Evolutionary conservation across 2,113 vertebrate genomes (phyloP).

Genomic region (Corydoras maculifer): DNA sequence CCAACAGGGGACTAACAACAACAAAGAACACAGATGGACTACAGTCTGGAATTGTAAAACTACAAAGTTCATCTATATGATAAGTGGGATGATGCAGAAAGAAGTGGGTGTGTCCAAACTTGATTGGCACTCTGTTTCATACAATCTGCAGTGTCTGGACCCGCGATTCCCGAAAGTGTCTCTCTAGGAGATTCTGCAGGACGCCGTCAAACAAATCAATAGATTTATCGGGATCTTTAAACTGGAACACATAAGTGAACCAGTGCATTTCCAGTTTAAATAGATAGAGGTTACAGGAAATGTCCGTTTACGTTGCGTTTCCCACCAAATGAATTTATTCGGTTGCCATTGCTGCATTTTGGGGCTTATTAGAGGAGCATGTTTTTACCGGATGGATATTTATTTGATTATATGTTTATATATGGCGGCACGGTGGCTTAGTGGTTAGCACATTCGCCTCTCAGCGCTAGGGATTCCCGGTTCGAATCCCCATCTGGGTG

Average conservation of each 20-base stretch:
- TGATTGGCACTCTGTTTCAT: neutral
- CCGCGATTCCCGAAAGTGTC: constrained; percentile 20
- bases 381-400: neutral
- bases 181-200: constrained; percentile 13
- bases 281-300: neutral
- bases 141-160: neutral
- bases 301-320: neutral
- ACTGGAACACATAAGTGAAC: neutral
- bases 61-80: no score
- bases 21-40: no score
- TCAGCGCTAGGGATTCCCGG: no score
- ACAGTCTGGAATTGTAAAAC: no score
- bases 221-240: constrained; percentile 17
- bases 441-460: no score
- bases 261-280: neutral
- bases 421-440: no score
- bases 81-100: no score
- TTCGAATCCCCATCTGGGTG: no score
- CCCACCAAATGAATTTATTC: constrained; percentile 23
- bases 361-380: constrained; percentile 6
- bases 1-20: no score
- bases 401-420: no score
- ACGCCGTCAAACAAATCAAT: constrained; percentile 25
- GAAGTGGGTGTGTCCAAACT: no score
- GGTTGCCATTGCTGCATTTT: constrained; percentile 2